Base-by-base conservation (phyloP, 2,888 invertebrate species). In the Ectobius pallidus region DNA sequence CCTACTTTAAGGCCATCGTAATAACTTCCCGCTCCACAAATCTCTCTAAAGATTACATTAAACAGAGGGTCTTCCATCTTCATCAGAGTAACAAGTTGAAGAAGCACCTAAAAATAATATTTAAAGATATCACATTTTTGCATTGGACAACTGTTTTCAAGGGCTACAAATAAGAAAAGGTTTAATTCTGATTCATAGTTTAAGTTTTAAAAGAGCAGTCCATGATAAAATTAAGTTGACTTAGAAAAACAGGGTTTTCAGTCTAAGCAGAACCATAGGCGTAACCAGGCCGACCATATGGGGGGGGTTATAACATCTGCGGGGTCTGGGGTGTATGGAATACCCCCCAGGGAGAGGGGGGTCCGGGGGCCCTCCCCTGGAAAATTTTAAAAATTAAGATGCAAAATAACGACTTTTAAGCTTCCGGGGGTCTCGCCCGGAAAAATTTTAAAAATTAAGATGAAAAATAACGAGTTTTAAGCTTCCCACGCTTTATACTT, bases 1-100 rank as follows among this genome's bases (percentile, higher is more conserved):
- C 86, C 84, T 0, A 89, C 85, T 80, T 87, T 87, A 32, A 89
- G 84, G n/a, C 85, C 84, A 77, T 90, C 90, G 74, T 86, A 88
- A 46, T 84, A 89, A 78, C 89, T 89, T 14, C 90, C 90, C 0
- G 86, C 87, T 75, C 70, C 69, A 52, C 63, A 73, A n/a, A 73
- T n/a, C 27, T 58, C 61, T 30, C 58, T 58, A 55, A 30, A 74
- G 2, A 69, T 39, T 11, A 65, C 34, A 42, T 71, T 52, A 32
- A 74, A 74, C n/a, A 74, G 62, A 7, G 22, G 16, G 39, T 74
- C 71, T 32, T 74, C 32, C 39, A 42, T 16, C 55, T 72, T 74
- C 74, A 74, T 74, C 14, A 69, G 34, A 20, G 42, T 6, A 22
- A 72, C 44, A 25, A 74, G 49, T 11, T 69, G 32, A 0, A 62